phyloP scores from a whole-genome alignment of 2,888 invertebrate species.

The Erebia palarica region DNA sequence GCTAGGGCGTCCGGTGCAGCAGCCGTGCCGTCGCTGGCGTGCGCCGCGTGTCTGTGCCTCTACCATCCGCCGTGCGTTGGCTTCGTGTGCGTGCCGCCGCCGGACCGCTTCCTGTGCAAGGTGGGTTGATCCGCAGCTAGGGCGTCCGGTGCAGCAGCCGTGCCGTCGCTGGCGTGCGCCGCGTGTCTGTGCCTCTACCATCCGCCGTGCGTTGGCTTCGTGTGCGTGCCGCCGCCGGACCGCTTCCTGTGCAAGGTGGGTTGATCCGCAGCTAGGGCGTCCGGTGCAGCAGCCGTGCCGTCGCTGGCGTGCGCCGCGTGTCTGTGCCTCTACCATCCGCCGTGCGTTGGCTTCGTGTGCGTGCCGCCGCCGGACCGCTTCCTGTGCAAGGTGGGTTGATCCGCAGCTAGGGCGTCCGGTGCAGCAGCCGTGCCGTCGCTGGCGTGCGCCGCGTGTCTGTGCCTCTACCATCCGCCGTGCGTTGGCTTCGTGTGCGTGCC shows the following conservation, averaged over 20 bases:
- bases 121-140: conserved; percentile 61
- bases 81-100: conserved; percentile 42
- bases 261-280: conserved; percentile 19
- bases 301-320: conserved; percentile 91
- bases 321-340: conserved; percentile 92
- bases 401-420: conserved; percentile 36
- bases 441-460: conserved; percentile 91
- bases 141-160: conserved; percentile 72
- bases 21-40: conserved; percentile 91
- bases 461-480: conserved; percentile 93
- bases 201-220: conserved; percentile 86
- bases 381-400: conserved; percentile 85
- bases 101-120: conserved; percentile 83
- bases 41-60: conserved; percentile 91
- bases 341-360: conserved; percentile 84
- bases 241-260: conserved; percentile 86
- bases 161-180: conserved; percentile 91
- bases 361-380: conserved; percentile 53
- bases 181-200: conserved; percentile 94
- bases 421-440: conserved; percentile 88
- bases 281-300: conserved; percentile 84
- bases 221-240: conserved; percentile 41
- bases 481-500: conserved; percentile 72
- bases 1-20: conserved; percentile 52
- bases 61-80: conserved; percentile 92